Conservation (phyloP, 1,140 invertebrate genomes). For the Drosophila watanabei region DNA sequence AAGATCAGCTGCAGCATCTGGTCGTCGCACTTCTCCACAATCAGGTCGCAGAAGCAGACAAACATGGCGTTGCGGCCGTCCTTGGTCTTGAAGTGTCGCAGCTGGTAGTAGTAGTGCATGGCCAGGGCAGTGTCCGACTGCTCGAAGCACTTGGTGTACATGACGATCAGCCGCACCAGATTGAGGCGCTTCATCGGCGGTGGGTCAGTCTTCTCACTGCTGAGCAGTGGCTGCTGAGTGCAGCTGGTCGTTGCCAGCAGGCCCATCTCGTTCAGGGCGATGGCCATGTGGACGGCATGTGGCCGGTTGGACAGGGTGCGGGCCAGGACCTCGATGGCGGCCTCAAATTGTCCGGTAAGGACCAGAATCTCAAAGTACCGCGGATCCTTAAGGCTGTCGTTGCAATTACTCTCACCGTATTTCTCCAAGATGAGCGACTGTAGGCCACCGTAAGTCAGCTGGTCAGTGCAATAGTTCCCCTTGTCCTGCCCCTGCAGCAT, state of each 20-base stretch:
- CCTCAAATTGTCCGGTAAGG: conserved; percentile 97
- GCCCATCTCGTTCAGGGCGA: conserved; percentile 94
- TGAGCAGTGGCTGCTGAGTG: conserved; percentile 87
- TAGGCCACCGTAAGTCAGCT: conserved; percentile 89
- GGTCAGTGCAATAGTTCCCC: conserved; percentile 86
- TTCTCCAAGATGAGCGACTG: conserved; percentile 95
- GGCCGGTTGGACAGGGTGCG: conserved; percentile 89
- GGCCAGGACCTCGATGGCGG: conserved; percentile 96
- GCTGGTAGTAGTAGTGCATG: conserved; percentile 95
- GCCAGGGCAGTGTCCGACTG: conserved; percentile 94
- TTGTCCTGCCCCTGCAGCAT: conserved; percentile 88
- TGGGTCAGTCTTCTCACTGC: conserved; percentile 90
- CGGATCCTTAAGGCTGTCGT: conserved; percentile 95
- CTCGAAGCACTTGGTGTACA: conserved; percentile 97
- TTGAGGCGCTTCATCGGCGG: conserved; percentile 93
- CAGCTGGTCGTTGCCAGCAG: conserved; percentile 90
- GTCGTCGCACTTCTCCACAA: conserved; percentile 89
- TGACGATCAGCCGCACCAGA: conserved; percentile 93
- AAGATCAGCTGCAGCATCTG: conserved; percentile 91
- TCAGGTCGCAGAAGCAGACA: conserved; percentile 93
- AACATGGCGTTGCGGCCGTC: conserved; percentile 94
- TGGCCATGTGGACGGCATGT: conserved; percentile 96
- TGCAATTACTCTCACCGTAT: conserved; percentile 97
- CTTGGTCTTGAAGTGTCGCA: conserved; percentile 91
- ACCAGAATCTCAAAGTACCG: conserved; percentile 96